Evolutionary conservation across 2,113 vertebrate species (phyloP).

Genomic region (Bathybates hornii): DNA sequence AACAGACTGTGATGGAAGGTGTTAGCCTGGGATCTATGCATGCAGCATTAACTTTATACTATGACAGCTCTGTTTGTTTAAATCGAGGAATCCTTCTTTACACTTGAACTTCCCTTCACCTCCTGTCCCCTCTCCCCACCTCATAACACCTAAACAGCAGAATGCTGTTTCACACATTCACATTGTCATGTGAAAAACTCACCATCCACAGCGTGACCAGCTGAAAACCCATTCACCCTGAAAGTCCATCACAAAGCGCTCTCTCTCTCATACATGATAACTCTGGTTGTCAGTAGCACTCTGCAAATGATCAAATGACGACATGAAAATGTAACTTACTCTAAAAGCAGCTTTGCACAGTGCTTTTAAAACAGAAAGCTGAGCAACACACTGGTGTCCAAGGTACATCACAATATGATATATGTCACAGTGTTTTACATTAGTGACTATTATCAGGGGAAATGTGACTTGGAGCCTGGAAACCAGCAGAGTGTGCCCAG

Average conservation of each 20-base stretch:
- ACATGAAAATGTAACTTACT: not conserved
- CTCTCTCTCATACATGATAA: not conserved
- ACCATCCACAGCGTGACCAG: not conserved
- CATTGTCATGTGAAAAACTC: slow-evolving; percentile 31
- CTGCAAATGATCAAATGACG: not conserved
- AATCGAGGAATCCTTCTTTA: not conserved
- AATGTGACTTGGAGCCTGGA: not conserved
- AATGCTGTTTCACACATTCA: slow-evolving; percentile 47
- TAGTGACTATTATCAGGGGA: not conserved
- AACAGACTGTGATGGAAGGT: not conserved
- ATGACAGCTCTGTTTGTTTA: not conserved
- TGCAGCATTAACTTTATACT: not conserved
- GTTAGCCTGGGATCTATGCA: not conserved
- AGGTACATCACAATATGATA: not conserved
- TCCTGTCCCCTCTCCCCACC: not conserved
- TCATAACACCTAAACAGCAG: slow-evolving; percentile 40
- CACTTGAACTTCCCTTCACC: slow-evolving; percentile 67
- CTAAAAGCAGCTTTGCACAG: not conserved
- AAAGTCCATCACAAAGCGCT: not conserved
- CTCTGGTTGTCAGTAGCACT: not conserved
- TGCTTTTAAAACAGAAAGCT: not conserved
- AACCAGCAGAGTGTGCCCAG: not conserved
- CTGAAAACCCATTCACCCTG: slow-evolving; percentile 24
- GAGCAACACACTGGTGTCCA: not conserved
- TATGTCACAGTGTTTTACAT: not conserved